A percentile compares a stretch with the other conserved stretches of the same genome.
These are phyloP conservation scores for Tylochromis polylepis DNA, from an alignment of 2,113 vertebrate species.

Conservation along the genomic window DNA sequence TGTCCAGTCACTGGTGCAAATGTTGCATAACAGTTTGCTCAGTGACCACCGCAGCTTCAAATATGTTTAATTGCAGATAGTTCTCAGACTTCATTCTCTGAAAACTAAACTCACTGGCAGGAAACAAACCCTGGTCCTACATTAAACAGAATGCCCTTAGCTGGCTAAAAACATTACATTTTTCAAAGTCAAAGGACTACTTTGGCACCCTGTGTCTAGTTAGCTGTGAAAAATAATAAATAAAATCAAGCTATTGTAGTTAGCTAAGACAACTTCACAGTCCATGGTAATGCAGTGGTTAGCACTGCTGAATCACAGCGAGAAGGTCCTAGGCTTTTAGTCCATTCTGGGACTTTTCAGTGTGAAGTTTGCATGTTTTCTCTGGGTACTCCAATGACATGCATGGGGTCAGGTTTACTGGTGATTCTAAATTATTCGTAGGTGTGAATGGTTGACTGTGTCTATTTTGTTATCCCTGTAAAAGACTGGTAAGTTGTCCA, in stretches of 20 bases:
- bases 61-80: not conserved
- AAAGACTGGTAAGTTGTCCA: not conserved
- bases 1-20: not conserved
- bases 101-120: not conserved
- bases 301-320: not conserved
- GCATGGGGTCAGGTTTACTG: not conserved
- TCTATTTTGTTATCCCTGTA: not conserved
- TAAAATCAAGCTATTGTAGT: not conserved
- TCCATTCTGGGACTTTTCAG: not conserved
- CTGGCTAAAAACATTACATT: not conserved
- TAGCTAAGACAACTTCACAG: not conserved
- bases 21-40: not conserved
- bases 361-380: not conserved
- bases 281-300: not conserved
- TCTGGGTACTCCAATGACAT: not conserved
- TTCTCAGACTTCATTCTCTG: not conserved
- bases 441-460: not conserved
- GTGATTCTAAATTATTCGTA: not conserved
- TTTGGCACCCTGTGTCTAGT: not conserved
- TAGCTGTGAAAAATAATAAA: not conserved
- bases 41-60: not conserved
- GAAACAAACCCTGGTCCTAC: not conserved
- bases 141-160: not conserved
- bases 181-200: not conserved
- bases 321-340: not conserved